phyloP scores from a whole-genome alignment of 1,140 invertebrate species.

The Melitaea cinxia region DNA sequence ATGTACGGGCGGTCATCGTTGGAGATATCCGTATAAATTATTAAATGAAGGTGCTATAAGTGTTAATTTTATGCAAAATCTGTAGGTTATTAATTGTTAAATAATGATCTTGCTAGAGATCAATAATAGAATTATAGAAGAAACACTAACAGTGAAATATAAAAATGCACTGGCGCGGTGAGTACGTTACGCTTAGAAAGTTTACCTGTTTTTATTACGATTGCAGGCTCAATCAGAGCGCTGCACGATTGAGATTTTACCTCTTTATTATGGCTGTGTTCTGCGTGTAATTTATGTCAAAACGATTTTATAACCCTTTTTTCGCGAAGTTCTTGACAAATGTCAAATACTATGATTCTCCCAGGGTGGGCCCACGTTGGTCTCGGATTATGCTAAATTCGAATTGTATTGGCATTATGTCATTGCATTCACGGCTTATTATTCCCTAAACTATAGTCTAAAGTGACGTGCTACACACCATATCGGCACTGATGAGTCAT shows the following conservation, averaged over 20 bases:
- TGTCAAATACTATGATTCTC: constrained; percentile 68
- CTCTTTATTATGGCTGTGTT: neutral
- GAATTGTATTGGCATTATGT: constrained; percentile 41
- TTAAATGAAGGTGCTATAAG: constrained; percentile 81
- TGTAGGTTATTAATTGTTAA: constrained; percentile 80
- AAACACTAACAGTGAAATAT: constrained; percentile 96
- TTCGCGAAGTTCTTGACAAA: constrained; percentile 66
- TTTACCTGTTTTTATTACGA: constrained; percentile 61
- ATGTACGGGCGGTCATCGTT: constrained; percentile 75
- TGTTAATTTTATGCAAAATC: constrained; percentile 80
- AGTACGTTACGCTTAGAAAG: constrained; percentile 84
- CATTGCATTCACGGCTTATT: constrained; percentile 41
- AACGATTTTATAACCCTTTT: constrained; percentile 56
- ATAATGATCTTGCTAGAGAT: constrained; percentile 99
- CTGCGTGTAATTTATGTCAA: neutral
- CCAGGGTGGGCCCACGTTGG: constrained; percentile 78
- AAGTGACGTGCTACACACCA: constrained; percentile 64
- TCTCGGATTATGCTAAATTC: constrained; percentile 46
- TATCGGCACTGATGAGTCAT: constrained; percentile 74
- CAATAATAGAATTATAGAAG: constrained; percentile 98
- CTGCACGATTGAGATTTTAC: constrained; percentile 4
- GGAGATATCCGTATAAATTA: constrained; percentile 75
- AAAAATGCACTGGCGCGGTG: constrained; percentile 97
- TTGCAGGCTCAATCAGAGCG: constrained; percentile 23
- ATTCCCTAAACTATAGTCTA: constrained; percentile 49